phyloP scores from a whole-genome alignment of 2,797 vertebrate genomes.

The Catharus ustulatus region DNA sequence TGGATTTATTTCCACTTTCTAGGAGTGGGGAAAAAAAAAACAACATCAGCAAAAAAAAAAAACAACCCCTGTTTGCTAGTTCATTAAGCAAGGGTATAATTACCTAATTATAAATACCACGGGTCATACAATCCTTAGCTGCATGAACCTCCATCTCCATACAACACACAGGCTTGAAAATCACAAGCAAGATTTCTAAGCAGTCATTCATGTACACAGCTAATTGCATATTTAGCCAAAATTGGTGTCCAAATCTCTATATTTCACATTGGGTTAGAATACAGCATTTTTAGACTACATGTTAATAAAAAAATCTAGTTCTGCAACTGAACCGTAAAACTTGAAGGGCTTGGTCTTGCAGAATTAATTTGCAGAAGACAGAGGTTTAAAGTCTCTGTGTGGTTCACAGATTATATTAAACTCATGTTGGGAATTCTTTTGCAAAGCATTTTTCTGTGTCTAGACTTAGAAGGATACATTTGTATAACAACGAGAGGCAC shows the following conservation, averaged over 20 bases:
- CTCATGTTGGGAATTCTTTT: background rate
- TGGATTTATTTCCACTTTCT: background rate
- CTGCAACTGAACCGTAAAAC: background rate
- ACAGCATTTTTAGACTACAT: background rate
- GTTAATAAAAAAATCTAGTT: background rate
- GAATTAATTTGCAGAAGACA: background rate
- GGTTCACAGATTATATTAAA: background rate
- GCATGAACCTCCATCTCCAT: background rate
- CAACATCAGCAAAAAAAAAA: background rate
- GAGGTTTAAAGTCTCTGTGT: background rate
- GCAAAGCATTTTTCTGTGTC: background rate
- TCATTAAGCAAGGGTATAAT: background rate
- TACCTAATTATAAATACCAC: background rate
- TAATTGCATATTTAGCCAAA: background rate
- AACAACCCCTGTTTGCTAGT: background rate
- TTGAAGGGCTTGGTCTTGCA: background rate
- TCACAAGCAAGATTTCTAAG: background rate
- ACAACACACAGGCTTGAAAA: background rate
- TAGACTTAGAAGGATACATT: background rate
- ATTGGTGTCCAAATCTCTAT: background rate
- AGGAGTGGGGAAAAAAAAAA: background rate
- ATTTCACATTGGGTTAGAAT: background rate
- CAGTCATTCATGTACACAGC: background rate
- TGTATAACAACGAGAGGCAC: background rate
- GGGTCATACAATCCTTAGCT: background rate